These are phyloP conservation scores for Harpagus bidentatus DNA, from an alignment of 2,113 vertebrate genomes.

Conservation along the genomic window DNA sequence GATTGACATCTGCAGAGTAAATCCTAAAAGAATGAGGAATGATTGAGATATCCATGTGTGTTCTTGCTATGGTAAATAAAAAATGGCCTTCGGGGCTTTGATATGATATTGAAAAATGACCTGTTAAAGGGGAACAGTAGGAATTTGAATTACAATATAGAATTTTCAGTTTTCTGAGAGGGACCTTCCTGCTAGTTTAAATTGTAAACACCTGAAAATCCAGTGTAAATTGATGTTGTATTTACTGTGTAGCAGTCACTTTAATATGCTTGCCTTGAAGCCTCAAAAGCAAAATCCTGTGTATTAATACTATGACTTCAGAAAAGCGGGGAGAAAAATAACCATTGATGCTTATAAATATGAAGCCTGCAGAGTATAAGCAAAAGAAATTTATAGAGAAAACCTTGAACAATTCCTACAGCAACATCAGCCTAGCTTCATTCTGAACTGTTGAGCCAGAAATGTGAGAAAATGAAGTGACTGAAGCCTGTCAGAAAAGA, in stretches of 20 bases:
- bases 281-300: slow-evolving; percentile 16
- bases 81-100: not conserved
- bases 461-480: slow-evolving; percentile 64
- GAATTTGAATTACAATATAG: not conserved
- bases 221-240: not conserved
- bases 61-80: slow-evolving; percentile 6
- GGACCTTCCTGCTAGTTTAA: not conserved
- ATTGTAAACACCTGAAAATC: slow-evolving; percentile 10
- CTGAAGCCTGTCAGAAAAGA: slow-evolving; percentile 58
- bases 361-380: slow-evolving; percentile 22
- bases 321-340: slow-evolving; percentile 31
- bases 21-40: not conserved
- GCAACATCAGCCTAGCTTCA: slow-evolving; percentile 22
- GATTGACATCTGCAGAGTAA: not conserved
- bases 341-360: slow-evolving; percentile 40
- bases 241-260: not conserved
- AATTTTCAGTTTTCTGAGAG: slow-evolving; percentile 7
- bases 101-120: not conserved
- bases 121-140: not conserved
- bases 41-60: not conserved
- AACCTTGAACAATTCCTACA: slow-evolving; percentile 54
- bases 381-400: slow-evolving; percentile 52
- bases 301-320: slow-evolving; percentile 6
- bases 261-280: slow-evolving; percentile 34
- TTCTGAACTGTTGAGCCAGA: slow-evolving; percentile 44